Percentiles rank a stretch among this genome's conserved stretches.
These are phyloP conservation scores for Physella acuta DNA, from an alignment of 1,140 invertebrate genomes.

Conservation along the genomic window DNA sequence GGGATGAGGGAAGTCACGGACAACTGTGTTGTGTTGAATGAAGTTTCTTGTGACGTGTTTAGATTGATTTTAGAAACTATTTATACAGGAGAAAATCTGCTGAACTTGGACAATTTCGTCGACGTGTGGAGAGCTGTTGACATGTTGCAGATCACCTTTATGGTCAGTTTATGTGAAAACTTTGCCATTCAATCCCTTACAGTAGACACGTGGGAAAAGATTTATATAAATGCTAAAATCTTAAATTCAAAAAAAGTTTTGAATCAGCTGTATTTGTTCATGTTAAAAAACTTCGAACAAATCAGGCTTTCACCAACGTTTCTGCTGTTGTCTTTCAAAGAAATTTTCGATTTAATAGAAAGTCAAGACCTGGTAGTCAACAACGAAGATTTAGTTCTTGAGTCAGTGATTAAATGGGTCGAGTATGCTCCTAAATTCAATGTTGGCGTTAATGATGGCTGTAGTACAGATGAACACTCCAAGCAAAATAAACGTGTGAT, in stretches of 20 bases:
- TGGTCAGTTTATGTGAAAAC: background rate
- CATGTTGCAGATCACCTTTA: background rate
- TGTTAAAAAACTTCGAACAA: background rate
- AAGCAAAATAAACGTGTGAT: too few species aligned
- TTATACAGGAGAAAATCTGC: background rate
- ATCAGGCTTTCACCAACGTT: background rate
- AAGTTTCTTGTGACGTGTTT: background rate
- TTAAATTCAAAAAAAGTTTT: background rate
- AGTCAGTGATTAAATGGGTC: background rate
- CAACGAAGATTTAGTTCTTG: background rate
- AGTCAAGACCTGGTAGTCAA: background rate
- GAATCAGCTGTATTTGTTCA: background rate
- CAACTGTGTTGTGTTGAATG: background rate
- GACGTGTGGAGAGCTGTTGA: background rate
- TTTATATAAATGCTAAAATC: background rate
- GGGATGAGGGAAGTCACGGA: background rate
- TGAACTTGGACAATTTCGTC: background rate
- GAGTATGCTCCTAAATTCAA: background rate
- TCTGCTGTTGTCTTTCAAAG: background rate
- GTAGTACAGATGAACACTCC: too few species aligned
- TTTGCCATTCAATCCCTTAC: background rate
- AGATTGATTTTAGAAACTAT: background rate
- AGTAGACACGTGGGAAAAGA: background rate
- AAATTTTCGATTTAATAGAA: background rate
- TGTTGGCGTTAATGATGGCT: too few species aligned